These are phyloP conservation scores for Megalops cyprinoides DNA, from an alignment of 2,797 vertebrate genomes.

Conservation along the genomic window DNA sequence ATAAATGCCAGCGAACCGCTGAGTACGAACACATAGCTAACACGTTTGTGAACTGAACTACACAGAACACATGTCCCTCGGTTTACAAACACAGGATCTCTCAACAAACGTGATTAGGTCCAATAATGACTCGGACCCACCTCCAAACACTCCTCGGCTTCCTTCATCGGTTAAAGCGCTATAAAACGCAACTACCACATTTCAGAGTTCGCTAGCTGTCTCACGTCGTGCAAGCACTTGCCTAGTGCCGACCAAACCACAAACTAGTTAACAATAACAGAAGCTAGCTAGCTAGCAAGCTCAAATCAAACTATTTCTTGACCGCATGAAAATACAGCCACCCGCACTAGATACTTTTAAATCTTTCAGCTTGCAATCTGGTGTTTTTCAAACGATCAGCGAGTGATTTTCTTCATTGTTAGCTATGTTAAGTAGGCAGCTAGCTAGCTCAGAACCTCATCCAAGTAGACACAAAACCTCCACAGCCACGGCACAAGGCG, in stretches of 20 bases:
- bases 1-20: no score
- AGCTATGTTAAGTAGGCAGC: conserved; percentile 31
- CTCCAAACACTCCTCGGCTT: conserved; percentile 31
- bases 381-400: conserved; percentile 66
- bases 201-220: conserved; percentile 26
- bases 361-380: not conserved
- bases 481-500: conserved; percentile 46
- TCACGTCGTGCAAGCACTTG: conserved; percentile 57
- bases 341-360: conserved; percentile 52
- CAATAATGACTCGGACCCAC: conserved; percentile 22
- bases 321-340: conserved; percentile 45
- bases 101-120: no score
- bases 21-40: no score
- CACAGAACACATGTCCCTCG: conserved; percentile 55
- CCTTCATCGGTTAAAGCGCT: conserved; percentile 43
- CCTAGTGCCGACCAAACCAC: conserved; percentile 53
- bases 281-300: conserved; percentile 37
- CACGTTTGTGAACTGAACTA: no score
- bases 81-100: conserved; percentile 40
- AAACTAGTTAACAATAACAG: conserved; percentile 22
- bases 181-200: conserved; percentile 18
- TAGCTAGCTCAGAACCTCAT: conserved; percentile 61
- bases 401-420: conserved; percentile 77
- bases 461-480: conserved; percentile 68
- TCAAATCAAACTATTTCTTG: conserved; percentile 39